Conservation (phyloP, 2,797 vertebrate genomes). For the Mormyrops attenuatus region DNA sequence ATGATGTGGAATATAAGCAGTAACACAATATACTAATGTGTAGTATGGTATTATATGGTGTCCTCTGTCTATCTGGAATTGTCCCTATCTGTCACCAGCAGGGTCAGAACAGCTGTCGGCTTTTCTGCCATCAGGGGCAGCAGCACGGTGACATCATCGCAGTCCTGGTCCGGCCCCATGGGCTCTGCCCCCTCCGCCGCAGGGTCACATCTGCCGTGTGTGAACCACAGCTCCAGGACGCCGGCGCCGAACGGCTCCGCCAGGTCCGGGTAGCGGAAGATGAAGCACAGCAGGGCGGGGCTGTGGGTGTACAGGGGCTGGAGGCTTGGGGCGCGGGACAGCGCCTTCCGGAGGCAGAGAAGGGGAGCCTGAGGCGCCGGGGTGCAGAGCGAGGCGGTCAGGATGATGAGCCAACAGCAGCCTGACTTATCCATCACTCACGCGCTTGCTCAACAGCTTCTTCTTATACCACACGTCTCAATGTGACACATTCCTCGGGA, state of each 20-base stretch:
- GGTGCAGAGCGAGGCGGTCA: background rate
- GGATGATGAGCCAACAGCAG: background rate
- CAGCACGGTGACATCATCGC: constrained; percentile 50
- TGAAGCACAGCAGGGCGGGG: constrained; percentile 73
- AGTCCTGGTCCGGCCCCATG: constrained; percentile 29
- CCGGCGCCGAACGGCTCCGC: constrained; percentile 67
- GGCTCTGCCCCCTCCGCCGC: background rate
- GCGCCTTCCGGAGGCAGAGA: constrained; percentile 63
- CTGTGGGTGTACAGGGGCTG: constrained; percentile 72
- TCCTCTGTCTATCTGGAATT: constrained; percentile 17
- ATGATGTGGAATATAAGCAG: background rate
- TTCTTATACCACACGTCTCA: background rate
- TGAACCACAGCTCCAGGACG: constrained; percentile 76
- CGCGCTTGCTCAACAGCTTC: background rate
- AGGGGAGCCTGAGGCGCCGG: constrained; percentile 58
- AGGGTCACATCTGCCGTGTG: constrained; percentile 34
- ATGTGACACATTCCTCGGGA: background rate
- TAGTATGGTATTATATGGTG: background rate
- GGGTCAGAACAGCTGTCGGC: constrained; percentile 65
- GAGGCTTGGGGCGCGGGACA: constrained; percentile 61
- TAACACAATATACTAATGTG: background rate
- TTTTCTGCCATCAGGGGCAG: constrained; percentile 67
- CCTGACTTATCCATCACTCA: background rate
- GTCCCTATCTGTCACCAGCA: constrained; percentile 69
- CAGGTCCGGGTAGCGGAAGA: constrained; percentile 73